phyloP scores from a whole-genome alignment of 2,888 invertebrate genomes.

The Diplolepis rosae region DNA sequence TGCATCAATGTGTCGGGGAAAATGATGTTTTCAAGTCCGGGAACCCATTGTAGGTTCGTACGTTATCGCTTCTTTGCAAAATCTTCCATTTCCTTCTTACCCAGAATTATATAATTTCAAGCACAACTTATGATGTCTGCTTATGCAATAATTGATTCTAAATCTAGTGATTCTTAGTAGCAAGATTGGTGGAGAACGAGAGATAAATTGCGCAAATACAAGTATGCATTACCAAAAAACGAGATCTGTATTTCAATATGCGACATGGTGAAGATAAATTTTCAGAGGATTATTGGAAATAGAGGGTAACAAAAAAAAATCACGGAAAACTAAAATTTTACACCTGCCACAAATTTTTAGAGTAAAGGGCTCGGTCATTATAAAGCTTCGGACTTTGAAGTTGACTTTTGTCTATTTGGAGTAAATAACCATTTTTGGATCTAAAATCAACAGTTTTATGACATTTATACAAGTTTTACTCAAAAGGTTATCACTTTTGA shows the following conservation, averaged over 20 bases:
- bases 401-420: too few species aligned
- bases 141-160: slow-evolving; percentile 44
- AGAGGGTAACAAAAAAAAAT: too few species aligned
- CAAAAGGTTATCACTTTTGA: too few species aligned
- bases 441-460: too few species aligned
- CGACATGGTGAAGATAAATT: neutral
- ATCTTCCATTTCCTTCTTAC: slow-evolving; percentile 45
- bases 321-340: too few species aligned
- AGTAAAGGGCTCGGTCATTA: too few species aligned
- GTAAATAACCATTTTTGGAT: too few species aligned
- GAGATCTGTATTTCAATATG: neutral
- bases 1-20: slow-evolving; percentile 29
- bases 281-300: too few species aligned
- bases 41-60: slow-evolving; percentile 45
- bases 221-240: neutral
- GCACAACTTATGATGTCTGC: slow-evolving; percentile 40
- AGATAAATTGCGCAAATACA: neutral
- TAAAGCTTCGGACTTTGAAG: too few species aligned
- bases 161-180: slow-evolving; percentile 29
- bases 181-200: neutral
- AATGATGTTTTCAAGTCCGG: slow-evolving; percentile 42
- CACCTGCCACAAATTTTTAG: too few species aligned
- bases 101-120: slow-evolving; percentile 45
- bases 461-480: too few species aligned
- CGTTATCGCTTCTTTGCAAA: slow-evolving; percentile 1